A percentile compares a stretch with the other conserved stretches of the same genome.
These are phyloP conservation scores for Pomatostomus ruficeps DNA, from an alignment of 2,113 vertebrate genomes.

Conservation along the genomic window DNA sequence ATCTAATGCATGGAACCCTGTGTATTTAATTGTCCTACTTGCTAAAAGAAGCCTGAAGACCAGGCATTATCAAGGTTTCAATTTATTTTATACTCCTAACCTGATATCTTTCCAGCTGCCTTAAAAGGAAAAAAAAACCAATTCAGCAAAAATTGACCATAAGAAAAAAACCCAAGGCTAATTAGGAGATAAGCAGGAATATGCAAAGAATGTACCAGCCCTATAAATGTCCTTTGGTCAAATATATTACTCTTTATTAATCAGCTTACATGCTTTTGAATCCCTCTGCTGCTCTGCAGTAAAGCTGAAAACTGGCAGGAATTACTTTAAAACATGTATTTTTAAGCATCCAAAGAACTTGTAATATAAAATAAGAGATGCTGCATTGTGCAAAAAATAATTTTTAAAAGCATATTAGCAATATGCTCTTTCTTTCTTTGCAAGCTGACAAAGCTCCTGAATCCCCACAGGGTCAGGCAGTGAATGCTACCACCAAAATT, in stretches of 20 bases:
- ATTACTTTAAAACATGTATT: not conserved
- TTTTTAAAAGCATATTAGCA: not conserved
- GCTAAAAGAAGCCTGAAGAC: not conserved
- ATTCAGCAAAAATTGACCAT: not conserved
- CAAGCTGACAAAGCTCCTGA: not conserved
- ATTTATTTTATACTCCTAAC: not conserved
- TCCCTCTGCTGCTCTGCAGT: not conserved
- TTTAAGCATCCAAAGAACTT: not conserved
- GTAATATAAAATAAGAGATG: not conserved
- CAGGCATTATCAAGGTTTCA: not conserved
- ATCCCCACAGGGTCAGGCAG: not conserved
- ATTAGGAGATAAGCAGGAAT: not conserved
- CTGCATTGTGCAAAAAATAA: not conserved
- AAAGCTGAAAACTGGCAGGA: conserved; percentile 9
- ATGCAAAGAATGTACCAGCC: not conserved
- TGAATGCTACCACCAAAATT: not conserved
- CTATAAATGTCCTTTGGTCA: conserved; percentile 5
- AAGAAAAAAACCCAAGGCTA: not conserved
- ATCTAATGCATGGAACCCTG: not conserved
- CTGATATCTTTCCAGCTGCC: not conserved
- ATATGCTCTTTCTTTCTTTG: not conserved
- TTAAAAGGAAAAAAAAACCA: not conserved
- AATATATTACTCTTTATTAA: not conserved
- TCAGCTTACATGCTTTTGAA: not conserved
- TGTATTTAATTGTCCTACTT: not conserved